Base-by-base conservation (phyloP, 2,888 invertebrate species). In the Acanthopleura granulata region DNA sequence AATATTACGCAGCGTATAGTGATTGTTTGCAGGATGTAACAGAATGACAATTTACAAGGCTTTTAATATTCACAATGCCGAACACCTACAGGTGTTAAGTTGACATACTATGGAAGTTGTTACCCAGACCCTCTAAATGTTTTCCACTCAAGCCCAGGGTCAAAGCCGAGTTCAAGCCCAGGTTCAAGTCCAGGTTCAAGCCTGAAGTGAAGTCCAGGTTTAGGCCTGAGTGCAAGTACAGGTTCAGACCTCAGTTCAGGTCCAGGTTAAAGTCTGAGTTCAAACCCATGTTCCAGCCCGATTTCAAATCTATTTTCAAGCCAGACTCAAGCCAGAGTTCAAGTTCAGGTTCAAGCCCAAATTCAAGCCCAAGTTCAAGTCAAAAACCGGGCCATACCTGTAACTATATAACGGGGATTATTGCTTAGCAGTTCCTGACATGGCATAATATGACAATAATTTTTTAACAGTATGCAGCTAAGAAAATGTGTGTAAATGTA, bases 201-300 rank as follows among this genome's bases (percentile, higher is more conserved):
- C 77, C 27, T 66, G 49, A 66, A 76, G 15, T 40, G 49, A 66
- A 62, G 75, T 76, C 40, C 70, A 76, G 49, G 75, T 77, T 62
- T 76, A 76, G 49, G 76, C 77, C 49, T 70, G 49, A 66, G 76
- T 76, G 16, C 76, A 76, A 62, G 66, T 76, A 40, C 70, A 66
- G 49, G 76, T 76, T 62, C 66, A 62, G 66, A 27, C 25, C 25
- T 27, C n/a, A 27, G 22, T 62, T 62, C 75, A 76, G 49, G 76
- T 77, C 40, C 76, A 76, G 49, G 75, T 76, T 40, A 12, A 62
- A 62, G 75, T 76, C 49, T 76, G 69, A 62, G 76, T 77, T 70
- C 76, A 76, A 62, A 76, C 77, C 49, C 70, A 40, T 30, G 76
- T 77, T 62, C 75, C 30, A 62, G 62, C 77, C 27, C 75, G 49